Evolutionary conservation across 2,113 vertebrate species (phyloP).

Genomic region (Takifugu flavidus): DNA sequence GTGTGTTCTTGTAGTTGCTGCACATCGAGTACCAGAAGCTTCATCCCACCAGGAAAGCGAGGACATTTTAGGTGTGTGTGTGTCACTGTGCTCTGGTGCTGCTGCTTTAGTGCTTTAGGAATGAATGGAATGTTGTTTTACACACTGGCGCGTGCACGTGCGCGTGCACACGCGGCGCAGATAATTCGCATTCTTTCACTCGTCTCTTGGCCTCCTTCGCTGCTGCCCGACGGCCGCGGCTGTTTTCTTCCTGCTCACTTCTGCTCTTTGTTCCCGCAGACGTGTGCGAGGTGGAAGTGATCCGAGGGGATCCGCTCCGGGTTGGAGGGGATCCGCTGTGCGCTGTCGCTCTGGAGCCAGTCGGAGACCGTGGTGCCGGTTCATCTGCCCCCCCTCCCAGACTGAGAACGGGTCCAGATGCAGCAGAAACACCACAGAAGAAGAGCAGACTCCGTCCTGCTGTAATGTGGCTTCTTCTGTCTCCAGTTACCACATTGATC

Average conservation of each 20-base stretch:
- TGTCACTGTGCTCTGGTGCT: constrained; percentile 34
- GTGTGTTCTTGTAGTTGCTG: too few species aligned
- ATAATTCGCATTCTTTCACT: constrained; percentile 18
- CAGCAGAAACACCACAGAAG: too few species aligned
- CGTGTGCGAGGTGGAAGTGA: too few species aligned
- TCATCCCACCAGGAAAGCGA: too few species aligned
- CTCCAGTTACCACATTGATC: too few species aligned
- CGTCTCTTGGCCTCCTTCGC: constrained; percentile 4
- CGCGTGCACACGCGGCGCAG: constrained; percentile 15
- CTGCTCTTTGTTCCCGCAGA: too few species aligned
- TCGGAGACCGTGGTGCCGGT: constrained; percentile 39
- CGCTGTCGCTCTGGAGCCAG: not conserved
- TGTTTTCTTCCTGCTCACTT: constrained; percentile 5
- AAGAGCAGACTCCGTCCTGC: too few species aligned
- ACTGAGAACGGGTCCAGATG: too few species aligned
- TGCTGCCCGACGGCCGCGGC: not conserved
- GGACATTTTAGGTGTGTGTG: constrained; percentile 1
- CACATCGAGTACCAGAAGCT: too few species aligned
- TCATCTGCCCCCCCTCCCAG: constrained; percentile 45
- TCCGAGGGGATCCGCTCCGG: too few species aligned
- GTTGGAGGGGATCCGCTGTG: not conserved
- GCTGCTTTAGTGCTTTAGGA: constrained; percentile 58
- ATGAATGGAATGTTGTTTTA: constrained; percentile 77
- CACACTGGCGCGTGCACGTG: constrained; percentile 27
- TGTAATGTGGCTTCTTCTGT: too few species aligned